These are phyloP conservation scores for Liopterus haemorrhoidalis DNA, from an alignment of 2,888 invertebrate genomes.

Conservation along the genomic window DNA sequence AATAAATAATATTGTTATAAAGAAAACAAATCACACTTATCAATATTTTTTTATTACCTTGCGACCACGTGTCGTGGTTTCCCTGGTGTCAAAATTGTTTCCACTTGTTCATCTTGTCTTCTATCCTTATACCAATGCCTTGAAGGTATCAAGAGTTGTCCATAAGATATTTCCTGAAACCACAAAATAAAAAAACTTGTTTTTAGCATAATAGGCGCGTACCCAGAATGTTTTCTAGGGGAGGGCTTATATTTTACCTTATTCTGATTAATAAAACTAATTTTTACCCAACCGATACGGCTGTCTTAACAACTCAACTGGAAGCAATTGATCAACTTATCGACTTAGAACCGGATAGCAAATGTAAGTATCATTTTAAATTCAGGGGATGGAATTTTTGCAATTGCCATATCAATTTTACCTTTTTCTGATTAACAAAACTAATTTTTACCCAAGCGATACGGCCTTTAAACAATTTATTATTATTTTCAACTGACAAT, in stretches of 20 bases:
- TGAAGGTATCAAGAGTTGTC: conserved; percentile 74
- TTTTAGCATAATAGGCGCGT: background rate
- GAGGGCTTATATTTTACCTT: too few relatives aligned
- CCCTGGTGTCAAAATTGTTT: conserved; percentile 12
- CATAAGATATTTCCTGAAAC: conserved; percentile 78
- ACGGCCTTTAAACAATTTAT: too few relatives aligned
- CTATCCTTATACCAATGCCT: conserved; percentile 50
- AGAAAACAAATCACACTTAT: conserved; percentile 1
- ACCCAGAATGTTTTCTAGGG: too few relatives aligned
- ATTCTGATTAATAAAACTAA: too few relatives aligned
- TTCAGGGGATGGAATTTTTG: too few relatives aligned
- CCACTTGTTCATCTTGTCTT: conserved; percentile 36
- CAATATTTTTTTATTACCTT: conserved; percentile 44
- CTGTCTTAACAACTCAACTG: conserved; percentile 60
- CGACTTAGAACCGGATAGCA: conserved; percentile 84
- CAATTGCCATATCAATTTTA: too few relatives aligned
- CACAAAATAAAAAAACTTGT: conserved; percentile 18
- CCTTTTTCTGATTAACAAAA: too few relatives aligned
- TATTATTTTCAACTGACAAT: too few relatives aligned
- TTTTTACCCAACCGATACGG: too few relatives aligned
- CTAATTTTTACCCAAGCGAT: too few relatives aligned
- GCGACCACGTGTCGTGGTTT: conserved; percentile 51
- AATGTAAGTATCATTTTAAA: too few relatives aligned
- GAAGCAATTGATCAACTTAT: conserved; percentile 71
- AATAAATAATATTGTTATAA: conserved; percentile 3